Evolutionary conservation across 2,888 invertebrate genomes (phyloP).

Genomic region (Tenthredo notha): DNA sequence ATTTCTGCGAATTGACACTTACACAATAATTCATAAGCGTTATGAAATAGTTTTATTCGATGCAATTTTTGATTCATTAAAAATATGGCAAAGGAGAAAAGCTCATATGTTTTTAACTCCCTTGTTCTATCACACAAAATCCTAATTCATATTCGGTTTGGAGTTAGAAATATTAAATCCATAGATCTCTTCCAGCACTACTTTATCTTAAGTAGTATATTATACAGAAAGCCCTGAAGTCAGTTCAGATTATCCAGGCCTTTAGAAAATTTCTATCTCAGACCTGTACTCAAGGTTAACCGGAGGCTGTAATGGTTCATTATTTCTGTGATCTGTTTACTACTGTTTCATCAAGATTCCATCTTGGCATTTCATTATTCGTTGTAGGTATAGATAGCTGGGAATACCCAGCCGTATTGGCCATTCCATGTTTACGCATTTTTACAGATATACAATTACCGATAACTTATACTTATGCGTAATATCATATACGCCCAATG

Average conservation of each 20-base stretch:
- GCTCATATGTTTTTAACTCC: background rate
- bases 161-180: background rate
- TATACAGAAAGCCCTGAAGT: background rate
- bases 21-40: background rate
- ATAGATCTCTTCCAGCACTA: background rate
- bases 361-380: background rate
- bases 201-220: background rate
- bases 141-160: background rate
- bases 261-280: background rate
- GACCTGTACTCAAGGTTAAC: constrained; percentile 13
- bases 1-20: background rate
- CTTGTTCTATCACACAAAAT: background rate
- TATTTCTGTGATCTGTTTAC: background rate
- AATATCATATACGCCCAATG: background rate
- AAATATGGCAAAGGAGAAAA: background rate
- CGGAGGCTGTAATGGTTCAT: constrained; percentile 14
- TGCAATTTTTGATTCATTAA: background rate
- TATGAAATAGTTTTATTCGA: background rate
- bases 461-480: background rate
- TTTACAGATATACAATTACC: background rate
- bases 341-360: background rate
- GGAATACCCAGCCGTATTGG: background rate
- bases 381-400: background rate
- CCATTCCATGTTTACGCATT: background rate
- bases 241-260: background rate